Evolutionary conservation across 2,888 invertebrate species (phyloP).

Genomic region (Xestia ashworthii): DNA sequence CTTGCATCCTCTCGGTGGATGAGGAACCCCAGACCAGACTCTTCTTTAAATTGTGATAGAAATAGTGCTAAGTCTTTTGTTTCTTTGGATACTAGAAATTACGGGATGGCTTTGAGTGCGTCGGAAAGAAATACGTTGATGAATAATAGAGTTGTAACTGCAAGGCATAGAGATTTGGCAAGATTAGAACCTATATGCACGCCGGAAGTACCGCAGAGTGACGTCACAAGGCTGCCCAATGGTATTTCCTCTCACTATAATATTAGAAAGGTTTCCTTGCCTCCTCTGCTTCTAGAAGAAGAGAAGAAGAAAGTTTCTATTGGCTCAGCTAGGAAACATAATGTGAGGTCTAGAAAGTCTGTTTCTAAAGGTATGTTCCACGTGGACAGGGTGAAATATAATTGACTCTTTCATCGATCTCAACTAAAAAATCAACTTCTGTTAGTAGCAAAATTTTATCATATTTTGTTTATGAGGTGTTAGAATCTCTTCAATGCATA

Average conservation of each 20-base stretch:
- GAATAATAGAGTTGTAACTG: constrained; percentile 82
- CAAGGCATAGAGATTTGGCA: constrained; percentile 81
- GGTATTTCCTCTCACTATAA: constrained; percentile 75
- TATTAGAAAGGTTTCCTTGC: constrained; percentile 86
- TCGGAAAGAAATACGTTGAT: constrained; percentile 78
- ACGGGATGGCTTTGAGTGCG: constrained; percentile 78
- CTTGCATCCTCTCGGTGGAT: constrained; percentile 88
- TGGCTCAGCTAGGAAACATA: constrained; percentile 81
- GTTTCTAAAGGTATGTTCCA: constrained; percentile 72
- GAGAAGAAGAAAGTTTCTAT: constrained; percentile 80
- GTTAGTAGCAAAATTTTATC: neutral
- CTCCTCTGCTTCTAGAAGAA: constrained; percentile 85
- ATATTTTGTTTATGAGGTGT: constrained; percentile 1
- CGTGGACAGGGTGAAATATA: constrained; percentile 73
- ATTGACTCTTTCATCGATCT: constrained; percentile 52
- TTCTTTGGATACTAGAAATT: constrained; percentile 84
- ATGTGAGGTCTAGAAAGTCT: constrained; percentile 72
- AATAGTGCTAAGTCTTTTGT: constrained; percentile 88
- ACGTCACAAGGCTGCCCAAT: constrained; percentile 71
- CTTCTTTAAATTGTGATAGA: constrained; percentile 84
- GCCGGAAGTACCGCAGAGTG: constrained; percentile 79
- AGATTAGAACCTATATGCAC: constrained; percentile 83
- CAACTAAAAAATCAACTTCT: constrained; percentile 1
- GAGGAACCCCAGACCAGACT: constrained; percentile 84
- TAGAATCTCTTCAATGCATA: constrained; percentile 12